Evolutionary conservation across 2,113 vertebrate genomes (phyloP).

Genomic region (Rhagologus leucostigma): DNA sequence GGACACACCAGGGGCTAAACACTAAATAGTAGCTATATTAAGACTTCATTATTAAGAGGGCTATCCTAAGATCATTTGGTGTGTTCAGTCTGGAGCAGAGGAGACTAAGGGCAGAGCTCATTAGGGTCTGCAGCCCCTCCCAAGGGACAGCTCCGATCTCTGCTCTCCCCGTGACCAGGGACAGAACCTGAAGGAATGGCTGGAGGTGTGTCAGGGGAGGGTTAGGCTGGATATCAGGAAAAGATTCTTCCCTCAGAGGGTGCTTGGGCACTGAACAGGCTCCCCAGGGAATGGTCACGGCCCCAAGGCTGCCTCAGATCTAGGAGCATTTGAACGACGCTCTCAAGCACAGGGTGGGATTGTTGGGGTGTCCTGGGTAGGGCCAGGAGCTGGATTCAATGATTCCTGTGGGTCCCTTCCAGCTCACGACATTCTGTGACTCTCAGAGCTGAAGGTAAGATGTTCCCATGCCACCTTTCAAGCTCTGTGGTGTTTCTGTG

Average conservation of each 20-base stretch:
- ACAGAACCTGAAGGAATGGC: neutral
- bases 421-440: neutral
- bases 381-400: neutral
- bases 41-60: neutral
- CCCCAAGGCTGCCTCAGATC: neutral
- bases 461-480: neutral
- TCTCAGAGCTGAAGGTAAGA: neutral
- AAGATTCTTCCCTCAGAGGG: neutral
- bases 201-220: neutral
- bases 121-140: neutral
- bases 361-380: neutral
- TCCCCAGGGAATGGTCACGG: neutral
- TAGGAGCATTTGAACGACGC: neutral
- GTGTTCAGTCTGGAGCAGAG: neutral
- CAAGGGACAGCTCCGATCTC: rapidly evolving
- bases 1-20: neutral
- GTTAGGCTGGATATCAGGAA: neutral
- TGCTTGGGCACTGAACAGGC: neutral
- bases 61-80: neutral
- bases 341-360: neutral
- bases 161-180: neutral
- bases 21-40: neutral
- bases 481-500: neutral
- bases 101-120: neutral
- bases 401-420: neutral